Evolutionary conservation across 1,140 invertebrate species (phyloP), one percentile per base, ranked within the genome.

Genomic region (Lerema accius): DNA sequence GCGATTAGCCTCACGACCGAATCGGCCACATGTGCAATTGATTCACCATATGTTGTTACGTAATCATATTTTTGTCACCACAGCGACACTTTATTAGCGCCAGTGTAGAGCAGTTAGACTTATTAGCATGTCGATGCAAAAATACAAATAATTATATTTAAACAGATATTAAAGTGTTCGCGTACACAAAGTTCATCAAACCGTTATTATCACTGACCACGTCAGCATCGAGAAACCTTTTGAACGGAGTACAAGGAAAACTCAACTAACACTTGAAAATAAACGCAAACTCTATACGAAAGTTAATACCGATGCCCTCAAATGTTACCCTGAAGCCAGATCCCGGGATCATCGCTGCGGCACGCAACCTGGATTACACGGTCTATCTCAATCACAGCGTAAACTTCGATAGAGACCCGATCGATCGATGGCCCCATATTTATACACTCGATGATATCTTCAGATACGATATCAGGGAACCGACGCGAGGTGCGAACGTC

Each of bases 391-490:
- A 86, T 82, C 83, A 87, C 85, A 73, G 77, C 78, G 70, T 74
- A 74, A 78, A 86, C 74, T 85, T 79, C 76, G 84, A 90, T 87
- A 90, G 84, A 87, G 86, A 80, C 70, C 74, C 77, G 84, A 89
- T 89, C 86, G 86, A 90, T 90, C 79, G 84, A 90, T 89, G 83
- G 82, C 73, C 84, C 69, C 87, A 85, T 90, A 90, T 90, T 86
- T 90, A 90, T 90, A 90, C 83, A 82, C 85, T 90, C 82, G 76
- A 84, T 83, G 72, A 82, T 88, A 87, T 89, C 86, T 87, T 76
- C 69, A 78, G 85, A 90, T 89, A 89, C 65, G 78, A 82, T 90
- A 90, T 88, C 88, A 73, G 85, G 71, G 68, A 73, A 78, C 68
- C 69, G 82, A 80, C 85, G 77, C 79, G 79, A 86, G 78, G 82